These are phyloP conservation scores for Crematogaster levior DNA, from an alignment of 2,888 invertebrate species.

Conservation along the genomic window DNA sequence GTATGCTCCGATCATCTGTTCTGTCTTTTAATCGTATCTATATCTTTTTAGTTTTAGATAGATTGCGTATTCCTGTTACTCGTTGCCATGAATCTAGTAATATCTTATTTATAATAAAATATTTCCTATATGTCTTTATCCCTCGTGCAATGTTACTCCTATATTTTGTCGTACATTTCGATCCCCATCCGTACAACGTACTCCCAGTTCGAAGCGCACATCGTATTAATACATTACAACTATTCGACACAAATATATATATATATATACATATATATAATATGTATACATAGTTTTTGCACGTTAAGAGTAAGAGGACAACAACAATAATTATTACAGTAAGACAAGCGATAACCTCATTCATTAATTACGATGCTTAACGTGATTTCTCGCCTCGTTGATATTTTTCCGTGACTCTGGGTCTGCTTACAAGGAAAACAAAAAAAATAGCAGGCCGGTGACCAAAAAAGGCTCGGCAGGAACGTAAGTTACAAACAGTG, in stretches of 20 bases:
- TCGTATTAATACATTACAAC: conserved; percentile 58
- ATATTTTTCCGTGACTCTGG: conserved; percentile 13
- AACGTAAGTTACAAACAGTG: conserved; percentile 71
- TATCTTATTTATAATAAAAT: background rate
- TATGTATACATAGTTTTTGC: conserved; percentile 68
- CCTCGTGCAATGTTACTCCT: background rate
- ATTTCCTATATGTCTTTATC: background rate
- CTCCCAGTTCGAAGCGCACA: conserved; percentile 39
- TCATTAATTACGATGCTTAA: conserved; percentile 52
- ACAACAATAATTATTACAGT: conserved; percentile 76
- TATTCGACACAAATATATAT: conserved; percentile 75
- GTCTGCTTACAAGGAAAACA: conserved; percentile 56
- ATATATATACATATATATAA: conserved; percentile 66
- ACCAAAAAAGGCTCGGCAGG: conserved; percentile 58
- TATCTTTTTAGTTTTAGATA: background rate
- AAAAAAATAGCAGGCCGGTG: conserved; percentile 57
- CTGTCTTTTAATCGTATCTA: background rate
- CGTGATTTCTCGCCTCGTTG: conserved; percentile 38
- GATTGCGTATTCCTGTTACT: background rate
- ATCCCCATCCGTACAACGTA: conserved; percentile 16
- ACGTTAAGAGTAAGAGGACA: conserved; percentile 75
- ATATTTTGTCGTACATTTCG: background rate
- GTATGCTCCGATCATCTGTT: background rate
- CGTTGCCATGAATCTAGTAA: background rate
- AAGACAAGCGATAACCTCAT: conserved; percentile 71